Evolutionary conservation across 1,140 invertebrate genomes (phyloP).

Genomic region (Aphis craccivora): DNA sequence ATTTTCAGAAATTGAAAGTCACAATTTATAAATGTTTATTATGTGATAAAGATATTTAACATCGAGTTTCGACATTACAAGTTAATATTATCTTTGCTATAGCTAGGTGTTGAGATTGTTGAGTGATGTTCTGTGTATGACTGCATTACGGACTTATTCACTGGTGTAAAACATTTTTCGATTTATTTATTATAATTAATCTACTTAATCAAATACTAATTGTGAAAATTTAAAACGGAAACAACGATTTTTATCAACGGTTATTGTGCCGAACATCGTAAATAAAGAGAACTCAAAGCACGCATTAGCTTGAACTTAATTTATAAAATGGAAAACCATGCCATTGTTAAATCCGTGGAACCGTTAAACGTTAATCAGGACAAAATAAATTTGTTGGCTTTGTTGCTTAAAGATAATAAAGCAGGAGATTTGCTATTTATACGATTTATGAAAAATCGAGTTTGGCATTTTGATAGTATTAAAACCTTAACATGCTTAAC

Average conservation of each 20-base stretch:
- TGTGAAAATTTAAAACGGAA: neutral
- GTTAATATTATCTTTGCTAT: no score
- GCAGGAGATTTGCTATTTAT: neutral
- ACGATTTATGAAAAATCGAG: neutral
- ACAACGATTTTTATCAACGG: neutral
- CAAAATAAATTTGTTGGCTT: neutral
- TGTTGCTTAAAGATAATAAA: neutral
- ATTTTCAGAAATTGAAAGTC: neutral
- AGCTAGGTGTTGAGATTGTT: no score
- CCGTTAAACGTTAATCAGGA: neutral
- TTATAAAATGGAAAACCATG: neutral
- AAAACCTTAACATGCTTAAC: neutral
- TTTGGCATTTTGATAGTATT: neutral
- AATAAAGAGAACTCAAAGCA: neutral
- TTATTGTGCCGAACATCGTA: neutral
- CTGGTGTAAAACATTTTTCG: neutral
- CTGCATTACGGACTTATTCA: no score
- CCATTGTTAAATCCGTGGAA: neutral
- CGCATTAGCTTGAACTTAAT: neutral
- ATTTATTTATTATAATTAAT: neutral
- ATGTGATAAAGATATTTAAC: no score
- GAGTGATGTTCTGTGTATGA: no score
- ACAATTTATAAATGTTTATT: no score
- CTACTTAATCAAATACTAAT: no score
- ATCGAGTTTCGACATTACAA: no score